Base-by-base conservation (phyloP, 2,797 vertebrate genomes). In the Coregonus suidteri region DNA sequence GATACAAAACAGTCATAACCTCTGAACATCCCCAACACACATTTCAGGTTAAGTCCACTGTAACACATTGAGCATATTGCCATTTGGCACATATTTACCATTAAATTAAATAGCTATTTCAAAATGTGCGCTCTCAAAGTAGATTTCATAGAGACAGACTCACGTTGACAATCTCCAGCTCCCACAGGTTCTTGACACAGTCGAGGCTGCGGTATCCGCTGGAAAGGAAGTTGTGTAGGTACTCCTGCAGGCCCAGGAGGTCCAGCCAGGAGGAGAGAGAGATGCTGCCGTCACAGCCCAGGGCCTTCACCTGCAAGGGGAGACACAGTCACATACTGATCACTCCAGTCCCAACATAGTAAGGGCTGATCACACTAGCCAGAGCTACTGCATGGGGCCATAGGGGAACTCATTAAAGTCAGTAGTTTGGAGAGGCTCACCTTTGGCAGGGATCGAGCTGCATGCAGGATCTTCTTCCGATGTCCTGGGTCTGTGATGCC, bases 141-240 rank as follows among this genome's bases (percentile, higher is more conserved):
- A 20, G 7, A n/a, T 7, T 20, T n/a, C 20, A 64, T 3, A 25
- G 59, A 62, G 31, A 66, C 52, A 73, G 16, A 47, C 41, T 47
- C 52, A 73, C 98, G 0, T 99, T 99, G 75, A 99, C 97, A 7
- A 99, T 97, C 92, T 99, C 98, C 71, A 98, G 94, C 85, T 99
- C 98, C 98, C 98, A 99, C 86, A 99, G 96, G 93, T 97, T 99
- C 85, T 97, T 98, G 85, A 99, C 96, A 81, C 96, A 96, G 91
- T 99, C 97, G 0, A 99, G 94, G 59, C 96, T 96, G 88, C 94
- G 96, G 91, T 99, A 99, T 84, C 98, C 98, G 9, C 97, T 98
- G 0, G 97, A 92, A 85, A 98, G 93, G 93, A 99, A 99, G 92
- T 95, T 97, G 75, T 95, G 96, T 41, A 97, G 84, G 54, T 99